phyloP scores from a whole-genome alignment of 2,888 invertebrate genomes.

The Metalampra italica region DNA sequence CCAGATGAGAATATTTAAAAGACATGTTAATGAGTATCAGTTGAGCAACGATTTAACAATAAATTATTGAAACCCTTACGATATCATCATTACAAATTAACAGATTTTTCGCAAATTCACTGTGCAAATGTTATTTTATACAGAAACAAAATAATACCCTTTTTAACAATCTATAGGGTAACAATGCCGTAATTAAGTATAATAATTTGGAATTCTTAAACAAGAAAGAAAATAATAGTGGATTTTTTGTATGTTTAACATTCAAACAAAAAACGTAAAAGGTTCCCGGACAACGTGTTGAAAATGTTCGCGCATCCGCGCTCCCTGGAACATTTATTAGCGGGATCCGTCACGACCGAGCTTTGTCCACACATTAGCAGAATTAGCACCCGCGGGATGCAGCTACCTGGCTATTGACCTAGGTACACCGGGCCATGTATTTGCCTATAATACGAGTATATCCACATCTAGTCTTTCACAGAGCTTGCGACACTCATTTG shows the following conservation, averaged over 20 bases:
- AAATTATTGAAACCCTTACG: no score
- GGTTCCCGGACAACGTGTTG: slow-evolving; percentile 28
- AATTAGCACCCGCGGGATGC: slow-evolving; percentile 66
- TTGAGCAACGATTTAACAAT: not conserved
- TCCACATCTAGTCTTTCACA: slow-evolving; percentile 51
- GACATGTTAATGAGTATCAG: slow-evolving; percentile 22
- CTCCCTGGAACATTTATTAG: slow-evolving; percentile 75
- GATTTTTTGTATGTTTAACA: not conserved
- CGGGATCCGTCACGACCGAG: slow-evolving; percentile 65
- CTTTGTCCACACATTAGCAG: slow-evolving; percentile 75
- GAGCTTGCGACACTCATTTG: slow-evolving; percentile 62
- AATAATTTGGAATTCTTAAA: no score
- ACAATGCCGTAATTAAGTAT: no score
- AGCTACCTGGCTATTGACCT: slow-evolving; percentile 62
- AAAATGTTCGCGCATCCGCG: slow-evolving; percentile 49
- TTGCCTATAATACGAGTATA: slow-evolving; percentile 61
- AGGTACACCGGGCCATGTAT: slow-evolving; percentile 49
- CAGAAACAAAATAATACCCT: no score
- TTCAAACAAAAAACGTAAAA: slow-evolving; percentile 5
- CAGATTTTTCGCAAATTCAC: no score
- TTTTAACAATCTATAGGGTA: no score
- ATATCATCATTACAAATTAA: no score
- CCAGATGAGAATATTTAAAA: slow-evolving; percentile 45
- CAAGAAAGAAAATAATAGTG: not conserved
- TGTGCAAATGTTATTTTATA: no score